phyloP scores from a whole-genome alignment of 2,888 invertebrate species.

The Crepidodera aurea region DNA sequence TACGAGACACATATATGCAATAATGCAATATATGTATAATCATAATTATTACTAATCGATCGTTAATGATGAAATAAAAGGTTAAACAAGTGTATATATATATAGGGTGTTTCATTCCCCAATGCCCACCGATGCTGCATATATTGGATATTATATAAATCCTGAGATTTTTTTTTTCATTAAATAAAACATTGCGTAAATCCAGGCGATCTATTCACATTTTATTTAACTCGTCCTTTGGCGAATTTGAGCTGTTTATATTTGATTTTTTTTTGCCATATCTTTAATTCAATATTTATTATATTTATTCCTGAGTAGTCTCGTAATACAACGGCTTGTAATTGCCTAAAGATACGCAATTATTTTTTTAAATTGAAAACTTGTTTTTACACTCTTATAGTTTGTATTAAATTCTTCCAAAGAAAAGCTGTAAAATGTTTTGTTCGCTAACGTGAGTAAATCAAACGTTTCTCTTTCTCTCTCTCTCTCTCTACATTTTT shows the following conservation, averaged over 20 bases:
- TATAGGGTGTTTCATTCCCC: slow-evolving; percentile 22
- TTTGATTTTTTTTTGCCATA: too few species aligned
- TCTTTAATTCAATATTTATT: too few species aligned
- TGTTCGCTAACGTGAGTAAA: slow-evolving; percentile 5
- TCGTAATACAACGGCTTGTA: too few species aligned
- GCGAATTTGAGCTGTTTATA: slow-evolving; percentile 8
- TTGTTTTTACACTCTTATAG: slow-evolving; percentile 6
- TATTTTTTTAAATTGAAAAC: slow-evolving; percentile 6
- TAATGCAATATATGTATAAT: slow-evolving; percentile 55
- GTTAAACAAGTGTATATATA: slow-evolving; percentile 33
- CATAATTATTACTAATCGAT: slow-evolving; percentile 54
- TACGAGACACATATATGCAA: slow-evolving; percentile 51
- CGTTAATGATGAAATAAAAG: slow-evolving; percentile 51
- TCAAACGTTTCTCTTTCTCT: too few species aligned
- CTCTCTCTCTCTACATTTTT: slow-evolving; percentile 8
- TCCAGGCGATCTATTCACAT: slow-evolving; percentile 8
- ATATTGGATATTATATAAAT: slow-evolving; percentile 19
- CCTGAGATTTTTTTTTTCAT: slow-evolving; percentile 14
- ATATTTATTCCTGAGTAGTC: too few species aligned
- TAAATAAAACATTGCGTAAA: slow-evolving; percentile 13
- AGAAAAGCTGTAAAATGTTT: slow-evolving; percentile 19
- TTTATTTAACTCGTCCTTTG: slow-evolving; percentile 6
- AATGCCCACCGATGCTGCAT: slow-evolving; percentile 25
- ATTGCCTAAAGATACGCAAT: slow-evolving; percentile 21
- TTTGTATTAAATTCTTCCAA: slow-evolving; percentile 10